Conservation (phyloP, 2,888 invertebrate genomes). For the Zygothrica quintamaculata region DNA sequence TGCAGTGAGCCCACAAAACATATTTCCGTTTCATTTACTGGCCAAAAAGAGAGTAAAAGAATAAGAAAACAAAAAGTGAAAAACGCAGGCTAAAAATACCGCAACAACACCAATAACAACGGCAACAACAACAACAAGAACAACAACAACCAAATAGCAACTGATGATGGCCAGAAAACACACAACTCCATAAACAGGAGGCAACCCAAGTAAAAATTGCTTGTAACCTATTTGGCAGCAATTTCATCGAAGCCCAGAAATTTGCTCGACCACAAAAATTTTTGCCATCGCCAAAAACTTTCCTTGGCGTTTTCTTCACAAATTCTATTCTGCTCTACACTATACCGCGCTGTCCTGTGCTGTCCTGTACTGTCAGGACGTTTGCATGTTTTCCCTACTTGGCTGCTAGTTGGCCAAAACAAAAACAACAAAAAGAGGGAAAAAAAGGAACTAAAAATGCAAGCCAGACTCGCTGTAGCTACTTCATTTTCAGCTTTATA, state of each 20-base stretch:
- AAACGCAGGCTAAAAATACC: slow-evolving; percentile 66
- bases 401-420: slow-evolving; percentile 29
- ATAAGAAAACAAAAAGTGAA: slow-evolving; percentile 47
- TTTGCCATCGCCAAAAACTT: slow-evolving; percentile 67
- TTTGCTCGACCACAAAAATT: slow-evolving; percentile 79
- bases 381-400: slow-evolving; percentile 59
- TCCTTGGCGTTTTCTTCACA: slow-evolving; percentile 63
- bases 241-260: slow-evolving; percentile 79
- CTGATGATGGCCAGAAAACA: slow-evolving; percentile 40
- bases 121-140: slow-evolving; percentile 31
- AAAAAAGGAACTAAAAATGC: slow-evolving; percentile 35
- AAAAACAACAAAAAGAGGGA: slow-evolving; percentile 5
- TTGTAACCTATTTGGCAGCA: slow-evolving; percentile 80
- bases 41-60: slow-evolving; percentile 51
- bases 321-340: slow-evolving; percentile 9
- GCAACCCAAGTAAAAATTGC: slow-evolving; percentile 73
- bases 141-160: slow-evolving; percentile 11
- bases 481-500: slow-evolving; percentile 74
- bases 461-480: slow-evolving; percentile 45
- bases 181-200: slow-evolving; percentile 71
- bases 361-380: slow-evolving; percentile 58
- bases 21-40: slow-evolving; percentile 78
- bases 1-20: slow-evolving; percentile 75
- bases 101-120: too few species aligned
- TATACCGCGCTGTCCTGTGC: background rate